Evolutionary conservation across 1,140 invertebrate species (phyloP), one percentile per base, ranked within the genome.

Genomic region (Plodia interpunctella): DNA sequence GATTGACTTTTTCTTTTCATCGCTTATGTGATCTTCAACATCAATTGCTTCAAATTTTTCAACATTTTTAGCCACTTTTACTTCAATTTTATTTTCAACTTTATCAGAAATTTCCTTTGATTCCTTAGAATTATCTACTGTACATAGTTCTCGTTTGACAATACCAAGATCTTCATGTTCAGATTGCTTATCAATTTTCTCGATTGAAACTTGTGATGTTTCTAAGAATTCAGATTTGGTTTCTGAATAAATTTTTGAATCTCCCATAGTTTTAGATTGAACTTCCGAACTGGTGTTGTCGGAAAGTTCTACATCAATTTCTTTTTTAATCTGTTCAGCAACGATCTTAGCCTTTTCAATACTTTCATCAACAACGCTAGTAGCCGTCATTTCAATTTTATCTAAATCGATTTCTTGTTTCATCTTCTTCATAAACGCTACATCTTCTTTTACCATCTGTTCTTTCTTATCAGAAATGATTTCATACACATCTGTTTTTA

Each of bases 381-480:
- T 57, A 4, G 76, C 80, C 11, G 77, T 79, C 51, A 74, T 62
- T 70, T 83, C 77, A 28, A 85, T 82, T 38, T 66, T 76, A 5
- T 78, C 63, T 17, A 85, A 53, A 61, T 82, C 78, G 18, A 74
- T 72, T 15, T 77, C 66, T 52, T 70, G 61, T 38, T 66, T 76
- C 65, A 74, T 75, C 44, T 65, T 65, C 28, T 75, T 67, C 51
- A 68, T 70, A 59, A 69, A 74, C 11, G 71, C 53, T 4, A 62
- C 50, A 58, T 78, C 75, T 58, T 71, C 55, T 67, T 65, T 72
- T 17, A 55, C 62, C 9, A 53, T 25, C 13, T 49, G 18, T 38
- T 55, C 30, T 8, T 50, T 19, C 15, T 59, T 50, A 28, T 57
- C 38, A 21, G 51, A 56, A 25, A 60, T 32, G 6, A 32, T 11